Evolutionary conservation across 1,140 invertebrate genomes (phyloP), one percentile per base, ranked within the genome.

Genomic region (Brachionus koreanus): DNA sequence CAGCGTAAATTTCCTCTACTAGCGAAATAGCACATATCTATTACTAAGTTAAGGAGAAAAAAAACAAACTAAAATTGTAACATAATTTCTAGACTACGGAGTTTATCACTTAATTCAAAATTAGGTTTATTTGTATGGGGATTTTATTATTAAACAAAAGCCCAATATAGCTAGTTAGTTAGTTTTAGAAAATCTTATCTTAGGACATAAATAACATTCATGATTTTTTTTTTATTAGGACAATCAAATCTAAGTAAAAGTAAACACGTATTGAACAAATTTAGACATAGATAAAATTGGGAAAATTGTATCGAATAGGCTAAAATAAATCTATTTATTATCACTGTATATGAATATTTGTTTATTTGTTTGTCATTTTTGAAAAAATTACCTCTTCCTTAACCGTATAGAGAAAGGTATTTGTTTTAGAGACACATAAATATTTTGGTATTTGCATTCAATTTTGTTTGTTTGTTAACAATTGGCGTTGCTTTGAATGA

Each of bases 381-480:
- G 49, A 57, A 57, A 57, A 57, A 57, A 57, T 57, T 57, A 57
- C 49, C 49, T 57, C 19, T 57, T 57, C 49, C 49, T 57, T 57
- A 57, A 19, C 49, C 49, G 16, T 57, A 57, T 2, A 29, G 49
- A 57, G 43, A 49, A 5, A 57, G 49, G 49, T 65, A 65, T 65
- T 65, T 65, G 33, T 65, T n/a, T 65, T 33, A 65, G 33, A 39
- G 35, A 69, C 65, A 0, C 10, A 69, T 39, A 69, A 69, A 69
- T 69, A 69, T 69, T 69, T 69, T 69, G 4, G 1, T 65, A 65
- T 65, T 37, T 65, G 25, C 13, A n/a, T 65, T 33, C n/a, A 33
- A 65, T 65, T 65, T 69, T 69, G 35, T 69, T 69, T 69, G 65
- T 74, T 74, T 74, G 42, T 74, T 74, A 46, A 19, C 69, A 13